Evolutionary conservation across 1,140 invertebrate species (phyloP).

Genomic region (Paramacrobiotus metropolitanus): DNA sequence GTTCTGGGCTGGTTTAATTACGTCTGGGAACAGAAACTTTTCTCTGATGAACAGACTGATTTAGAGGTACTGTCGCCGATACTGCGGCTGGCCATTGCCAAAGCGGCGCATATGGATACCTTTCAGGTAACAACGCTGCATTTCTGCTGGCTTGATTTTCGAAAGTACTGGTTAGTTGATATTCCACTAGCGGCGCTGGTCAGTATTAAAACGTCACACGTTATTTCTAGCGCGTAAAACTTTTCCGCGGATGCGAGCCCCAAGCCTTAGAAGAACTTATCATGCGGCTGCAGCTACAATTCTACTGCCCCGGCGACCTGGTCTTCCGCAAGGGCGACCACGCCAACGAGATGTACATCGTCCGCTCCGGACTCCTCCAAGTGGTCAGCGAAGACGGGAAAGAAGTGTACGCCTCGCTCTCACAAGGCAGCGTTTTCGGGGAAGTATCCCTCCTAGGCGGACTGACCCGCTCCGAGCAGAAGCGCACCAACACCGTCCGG

Average conservation of each 20-base stretch:
- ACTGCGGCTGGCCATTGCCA: background rate
- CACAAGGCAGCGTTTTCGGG: slow-evolving; percentile 1
- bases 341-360: slow-evolving; percentile 92
- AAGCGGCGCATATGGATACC: background rate
- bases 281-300: background rate
- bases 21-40: background rate
- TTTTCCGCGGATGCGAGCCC: slow-evolving; percentile 1
- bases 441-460: background rate
- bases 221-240: background rate
- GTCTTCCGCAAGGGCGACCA: slow-evolving; percentile 84
- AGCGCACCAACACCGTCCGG: slow-evolving; percentile 75
- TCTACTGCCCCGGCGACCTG: slow-evolving; percentile 84
- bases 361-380: slow-evolving; percentile 83
- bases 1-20: background rate
- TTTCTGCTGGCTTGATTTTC: too few relatives aligned
- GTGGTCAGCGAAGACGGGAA: slow-evolving; percentile 32
- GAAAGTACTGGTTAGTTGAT: too few relatives aligned
- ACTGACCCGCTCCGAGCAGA: background rate
- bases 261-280: slow-evolving; percentile 3
- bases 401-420: background rate
- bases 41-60: background rate
- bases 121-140: too few relatives aligned
- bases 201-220: too few relatives aligned
- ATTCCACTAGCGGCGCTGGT: too few relatives aligned
- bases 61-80: background rate